phyloP scores from a whole-genome alignment of 2,797 vertebrate genomes.

The Arctocebus calabarensis region DNA sequence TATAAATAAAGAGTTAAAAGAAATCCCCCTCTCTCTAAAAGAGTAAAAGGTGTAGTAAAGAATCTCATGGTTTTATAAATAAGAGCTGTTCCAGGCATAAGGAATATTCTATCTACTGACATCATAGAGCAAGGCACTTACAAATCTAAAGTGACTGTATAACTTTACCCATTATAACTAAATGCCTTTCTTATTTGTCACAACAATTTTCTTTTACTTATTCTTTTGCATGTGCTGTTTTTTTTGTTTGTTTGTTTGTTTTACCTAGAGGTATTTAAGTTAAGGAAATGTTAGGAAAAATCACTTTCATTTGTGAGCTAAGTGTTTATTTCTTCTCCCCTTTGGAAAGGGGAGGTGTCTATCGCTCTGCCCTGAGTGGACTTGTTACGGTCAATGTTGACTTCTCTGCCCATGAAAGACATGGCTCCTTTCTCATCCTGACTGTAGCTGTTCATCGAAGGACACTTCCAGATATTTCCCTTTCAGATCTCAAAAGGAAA shows the following conservation, averaged over 20 bases:
- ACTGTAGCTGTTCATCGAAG: constrained; percentile 71
- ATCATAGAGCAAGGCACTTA: constrained; percentile 43
- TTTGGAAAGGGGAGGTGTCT: constrained; percentile 44
- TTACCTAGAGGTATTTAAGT: constrained; percentile 41
- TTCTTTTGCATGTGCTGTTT: not conserved
- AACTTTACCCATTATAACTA: not conserved
- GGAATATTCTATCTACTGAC: constrained; percentile 44
- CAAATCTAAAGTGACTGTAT: not conserved
- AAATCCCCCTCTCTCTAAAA: not conserved
- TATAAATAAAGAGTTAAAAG: not conserved
- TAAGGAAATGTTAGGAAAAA: constrained; percentile 72
- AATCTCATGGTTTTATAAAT: constrained; percentile 44
- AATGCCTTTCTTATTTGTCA: constrained; percentile 47
- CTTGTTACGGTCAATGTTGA: constrained; percentile 63
- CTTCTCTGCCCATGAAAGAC: constrained; percentile 70
- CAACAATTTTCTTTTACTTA: constrained; percentile 40
- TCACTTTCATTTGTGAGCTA: not conserved
- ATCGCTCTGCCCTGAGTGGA: constrained; percentile 22
- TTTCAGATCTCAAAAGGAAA: constrained; percentile 88
- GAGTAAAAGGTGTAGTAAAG: not conserved
- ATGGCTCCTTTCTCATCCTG: constrained; percentile 79
- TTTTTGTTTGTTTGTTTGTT: not conserved
- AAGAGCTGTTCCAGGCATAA: constrained; percentile 35
- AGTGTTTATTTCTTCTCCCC: constrained; percentile 65
- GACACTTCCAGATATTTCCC: constrained; percentile 86